These are phyloP conservation scores for Hormaphis cornu DNA, from an alignment of 1,140 invertebrate species.

Conservation along the genomic window DNA sequence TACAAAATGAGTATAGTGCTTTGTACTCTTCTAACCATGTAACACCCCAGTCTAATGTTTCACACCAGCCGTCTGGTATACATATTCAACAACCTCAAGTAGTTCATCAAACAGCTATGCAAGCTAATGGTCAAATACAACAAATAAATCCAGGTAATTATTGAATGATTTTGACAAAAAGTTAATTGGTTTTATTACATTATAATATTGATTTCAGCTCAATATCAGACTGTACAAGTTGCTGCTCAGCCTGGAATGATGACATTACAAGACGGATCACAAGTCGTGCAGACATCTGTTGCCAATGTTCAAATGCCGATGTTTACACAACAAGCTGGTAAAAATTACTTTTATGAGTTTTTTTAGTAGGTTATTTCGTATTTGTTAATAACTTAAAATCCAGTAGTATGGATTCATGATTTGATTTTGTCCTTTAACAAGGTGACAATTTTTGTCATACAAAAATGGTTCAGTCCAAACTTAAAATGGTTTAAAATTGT, in stretches of 20 bases:
- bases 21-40: slow-evolving; percentile 11
- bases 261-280: slow-evolving; percentile 14
- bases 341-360: background rate
- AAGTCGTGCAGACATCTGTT: slow-evolving; percentile 24
- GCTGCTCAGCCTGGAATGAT: slow-evolving; percentile 21
- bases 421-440: too few relatives aligned
- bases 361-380: too few relatives aligned
- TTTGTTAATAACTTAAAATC: too few relatives aligned
- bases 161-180: background rate
- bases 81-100: slow-evolving; percentile 21
- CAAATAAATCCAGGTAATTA: slow-evolving; percentile 23
- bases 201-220: background rate
- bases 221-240: slow-evolving; percentile 28
- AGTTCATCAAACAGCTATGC: slow-evolving; percentile 17
- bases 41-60: slow-evolving; percentile 40
- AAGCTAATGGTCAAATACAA: slow-evolving; percentile 18
- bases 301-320: slow-evolving; percentile 27
- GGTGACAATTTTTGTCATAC: too few relatives aligned
- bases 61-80: background rate
- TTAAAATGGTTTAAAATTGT: too few relatives aligned
- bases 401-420: too few relatives aligned
- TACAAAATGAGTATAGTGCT: slow-evolving; percentile 56
- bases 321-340: slow-evolving; percentile 20
- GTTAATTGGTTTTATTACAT: background rate
- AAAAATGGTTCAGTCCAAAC: too few relatives aligned